Evolutionary conservation across 2,113 vertebrate species (phyloP), one percentile per base, ranked within the genome.

Genomic region (Pomatostomus ruficeps): DNA sequence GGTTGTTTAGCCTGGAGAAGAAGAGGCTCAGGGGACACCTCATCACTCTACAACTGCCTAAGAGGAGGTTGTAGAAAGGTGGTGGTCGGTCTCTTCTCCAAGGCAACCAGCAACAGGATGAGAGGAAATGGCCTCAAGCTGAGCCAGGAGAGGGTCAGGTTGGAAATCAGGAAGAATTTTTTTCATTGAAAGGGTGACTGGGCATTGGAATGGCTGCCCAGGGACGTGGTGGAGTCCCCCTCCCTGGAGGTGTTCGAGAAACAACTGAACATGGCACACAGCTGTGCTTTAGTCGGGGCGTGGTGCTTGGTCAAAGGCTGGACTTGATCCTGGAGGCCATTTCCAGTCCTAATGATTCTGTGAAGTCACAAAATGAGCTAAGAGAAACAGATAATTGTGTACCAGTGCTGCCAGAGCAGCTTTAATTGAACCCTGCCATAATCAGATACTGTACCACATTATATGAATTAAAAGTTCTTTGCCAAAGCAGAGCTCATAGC

Each of bases 271-370:
- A 7, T 6, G 19, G 28, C 38, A 29, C 28, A 36, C 45, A 24
- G 12, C 51, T 51, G 13, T 25, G 16, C 10, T 45, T n/a, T 28
- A 61, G 12, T n/a, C 3, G 1, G 13, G 3, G 1, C 1, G 23
- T 52, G 36, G 9, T 12, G n/a, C 42, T 33, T 33, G 10, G 29
- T 46, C 46, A 40, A 25, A 52, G 24, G 16, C 12, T 67, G 23
- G 31, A 18, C 45, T 81, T 24, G 38, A 28, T 40, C 38, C 54
- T 59, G 24, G 24, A 74, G 20, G 38, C 8, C 24, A 52, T 67
- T 38, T 52, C 45, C 61, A 63, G 35, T 42, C 25, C 42, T 35
- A 55, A 22, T 8, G 6, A 42, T 42, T 42, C 17, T 7, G 7
- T 54, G 20, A 74, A 59, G 24, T 70, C 66, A 73, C 16, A 70